Base-by-base conservation (phyloP, 2,797 vertebrate genomes). In the Characodon lateralis region DNA sequence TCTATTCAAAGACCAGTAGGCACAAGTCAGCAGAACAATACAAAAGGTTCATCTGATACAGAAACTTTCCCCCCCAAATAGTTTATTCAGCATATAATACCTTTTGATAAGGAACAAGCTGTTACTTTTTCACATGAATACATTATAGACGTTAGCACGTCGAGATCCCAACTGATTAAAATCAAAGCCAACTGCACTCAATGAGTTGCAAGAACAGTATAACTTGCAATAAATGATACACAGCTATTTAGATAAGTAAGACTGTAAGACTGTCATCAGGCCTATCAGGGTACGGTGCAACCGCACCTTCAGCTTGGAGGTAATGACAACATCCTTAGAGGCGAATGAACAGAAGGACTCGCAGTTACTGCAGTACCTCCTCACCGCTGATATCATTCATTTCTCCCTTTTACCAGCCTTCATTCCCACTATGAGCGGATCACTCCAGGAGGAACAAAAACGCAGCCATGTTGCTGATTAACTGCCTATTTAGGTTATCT, bases 291-390 rank as follows among this genome's bases (percentile, higher is more conserved):
- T 87, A 82, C 88, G 81, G 78, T 56, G 84, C 90, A 91, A 91
- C 94, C 93, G 93, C 93, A 92, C 94, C 92, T 93, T 90, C 78
- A 82, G 86, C 84, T 81, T 18, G 65, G 85, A 87, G 91, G 89
- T 92, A 88, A 93, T 94, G 93, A 95, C 92, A 93, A 87, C 94
- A 94, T 94, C 91, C 88, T 92, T 86, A 91, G 89, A 92, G 82
- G 86, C 81, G 87, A 92, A 87, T 90, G 89, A 85, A 89, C 91
- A 90, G 79, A 83, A 87, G 90, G 89, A 91, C 87, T 89, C 66
- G 18, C 20, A 83, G 79, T 71, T 89, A 78, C 91, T 90, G 94
- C 92, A 90, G 94, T 90, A 71, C 83, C 88, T 87, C 83, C 83
- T 80, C 74, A 74, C 84, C 83, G 79, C 89, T 87, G 74, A 85